Conservation (phyloP, 1,140 invertebrate species). For the Harpegnathos saltator region DNA sequence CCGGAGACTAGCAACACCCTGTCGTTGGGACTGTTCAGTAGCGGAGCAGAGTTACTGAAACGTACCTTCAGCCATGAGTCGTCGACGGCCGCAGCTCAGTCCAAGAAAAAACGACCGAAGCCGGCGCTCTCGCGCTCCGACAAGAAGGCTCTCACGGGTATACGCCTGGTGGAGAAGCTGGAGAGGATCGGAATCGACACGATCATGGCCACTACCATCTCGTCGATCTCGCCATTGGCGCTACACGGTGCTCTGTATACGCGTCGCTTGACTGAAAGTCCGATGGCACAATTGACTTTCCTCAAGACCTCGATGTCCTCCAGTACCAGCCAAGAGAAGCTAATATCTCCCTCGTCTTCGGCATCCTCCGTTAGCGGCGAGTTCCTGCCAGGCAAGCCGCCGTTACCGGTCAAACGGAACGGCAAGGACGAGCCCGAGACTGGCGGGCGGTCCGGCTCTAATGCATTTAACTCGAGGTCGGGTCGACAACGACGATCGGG, state of each 20-base stretch:
- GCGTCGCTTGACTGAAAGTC: slow-evolving; percentile 88
- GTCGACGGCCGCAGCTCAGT: slow-evolving; percentile 67
- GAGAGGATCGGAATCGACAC: slow-evolving; percentile 90
- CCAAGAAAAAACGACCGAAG: slow-evolving; percentile 84
- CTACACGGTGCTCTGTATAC: slow-evolving; percentile 86
- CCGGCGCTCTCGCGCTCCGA: slow-evolving; percentile 85
- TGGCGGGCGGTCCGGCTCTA: slow-evolving; percentile 9
- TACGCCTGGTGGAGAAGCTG: slow-evolving; percentile 89
- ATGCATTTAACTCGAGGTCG: slow-evolving; percentile 84
- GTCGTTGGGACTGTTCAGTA: slow-evolving; percentile 89
- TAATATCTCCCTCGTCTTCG: slow-evolving; percentile 76
- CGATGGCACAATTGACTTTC: slow-evolving; percentile 91
- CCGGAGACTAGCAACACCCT: slow-evolving; percentile 84
- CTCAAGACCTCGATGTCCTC: slow-evolving; percentile 87
- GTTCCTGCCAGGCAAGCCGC: slow-evolving; percentile 86
- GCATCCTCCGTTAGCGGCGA: slow-evolving; percentile 78
- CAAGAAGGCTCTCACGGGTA: slow-evolving; percentile 85
- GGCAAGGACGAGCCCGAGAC: slow-evolving; percentile 33
- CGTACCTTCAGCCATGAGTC: slow-evolving; percentile 88
- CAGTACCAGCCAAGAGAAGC: slow-evolving; percentile 79
- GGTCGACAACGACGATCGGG: slow-evolving; percentile 80
- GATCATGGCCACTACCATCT: slow-evolving; percentile 86
- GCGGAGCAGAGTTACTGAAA: slow-evolving; percentile 91
- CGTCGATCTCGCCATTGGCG: slow-evolving; percentile 86
- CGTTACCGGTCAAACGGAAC: slow-evolving; percentile 60